A percentile compares a stretch with the other conserved stretches of the same genome.
These are phyloP conservation scores for Geotrypetes seraphini DNA, from an alignment of 2,797 vertebrate species.

Conservation along the genomic window DNA sequence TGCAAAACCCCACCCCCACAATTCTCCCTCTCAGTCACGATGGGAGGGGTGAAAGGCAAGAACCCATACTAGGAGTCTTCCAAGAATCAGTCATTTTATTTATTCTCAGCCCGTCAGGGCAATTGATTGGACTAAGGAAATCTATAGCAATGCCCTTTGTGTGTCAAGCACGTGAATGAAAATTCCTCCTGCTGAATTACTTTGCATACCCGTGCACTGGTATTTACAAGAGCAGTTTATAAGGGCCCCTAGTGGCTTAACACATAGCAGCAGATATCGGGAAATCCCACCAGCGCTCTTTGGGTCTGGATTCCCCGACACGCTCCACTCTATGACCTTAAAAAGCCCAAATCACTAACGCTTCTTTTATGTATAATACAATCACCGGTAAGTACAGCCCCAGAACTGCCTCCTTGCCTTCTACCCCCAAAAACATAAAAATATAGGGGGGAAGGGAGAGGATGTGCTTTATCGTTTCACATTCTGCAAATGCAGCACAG, in stretches of 20 bases:
- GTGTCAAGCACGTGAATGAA: conserved; percentile 8
- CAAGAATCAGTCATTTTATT: not conserved
- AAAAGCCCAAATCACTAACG: conserved; percentile 8
- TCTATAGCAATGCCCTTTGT: not conserved
- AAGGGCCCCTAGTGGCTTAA: conserved; percentile 86
- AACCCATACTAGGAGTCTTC: fast-evolving
- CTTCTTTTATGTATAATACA: not conserved
- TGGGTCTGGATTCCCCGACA: conserved; percentile 20
- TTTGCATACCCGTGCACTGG: conserved; percentile 28
- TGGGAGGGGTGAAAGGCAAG: not conserved
- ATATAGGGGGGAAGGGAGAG: too few species aligned
- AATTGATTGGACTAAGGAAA: not conserved
- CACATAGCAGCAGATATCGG: conserved; percentile 59
- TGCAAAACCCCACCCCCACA: not conserved
- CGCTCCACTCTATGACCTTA: conserved; percentile 1
- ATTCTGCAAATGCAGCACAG: not conserved
- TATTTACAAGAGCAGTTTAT: conserved; percentile 53
- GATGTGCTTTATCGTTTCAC: conserved; percentile 4
- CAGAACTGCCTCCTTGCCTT: not conserved
- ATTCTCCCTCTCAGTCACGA: not conserved
- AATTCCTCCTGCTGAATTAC: conserved; percentile 31
- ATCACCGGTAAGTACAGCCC: not conserved
- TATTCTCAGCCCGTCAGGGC: not conserved
- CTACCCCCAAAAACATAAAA: not conserved
- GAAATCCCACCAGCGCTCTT: conserved; percentile 36